Conservation (phyloP, 1,140 invertebrate species). For the Oscheius sp. region DNA sequence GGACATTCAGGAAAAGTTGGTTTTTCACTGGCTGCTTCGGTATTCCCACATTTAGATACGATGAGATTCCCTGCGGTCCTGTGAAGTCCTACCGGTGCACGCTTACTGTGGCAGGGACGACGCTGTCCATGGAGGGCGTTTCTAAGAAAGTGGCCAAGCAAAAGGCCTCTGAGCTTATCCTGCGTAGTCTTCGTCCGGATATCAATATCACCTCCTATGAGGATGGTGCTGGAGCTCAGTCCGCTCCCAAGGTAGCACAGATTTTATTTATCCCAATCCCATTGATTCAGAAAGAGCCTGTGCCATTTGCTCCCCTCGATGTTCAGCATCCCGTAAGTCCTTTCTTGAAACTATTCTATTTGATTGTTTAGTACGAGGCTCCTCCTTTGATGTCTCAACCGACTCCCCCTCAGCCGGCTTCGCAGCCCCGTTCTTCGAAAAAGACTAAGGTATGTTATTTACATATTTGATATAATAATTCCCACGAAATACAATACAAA, state of each 20-base stretch:
- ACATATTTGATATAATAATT: not conserved
- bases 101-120: not conserved
- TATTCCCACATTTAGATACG: not conserved
- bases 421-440: not conserved
- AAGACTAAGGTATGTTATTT: not conserved
- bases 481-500: too few relatives aligned
- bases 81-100: slow-evolving; percentile 9
- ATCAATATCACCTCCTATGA: slow-evolving; percentile 14
- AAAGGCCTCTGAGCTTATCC: slow-evolving; percentile 1
- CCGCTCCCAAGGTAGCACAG: not conserved
- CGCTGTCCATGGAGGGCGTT: not conserved
- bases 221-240: not conserved
- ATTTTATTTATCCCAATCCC: not conserved
- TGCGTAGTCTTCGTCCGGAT: slow-evolving; percentile 19
- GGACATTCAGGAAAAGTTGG: slow-evolving; percentile 4
- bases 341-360: too few relatives aligned
- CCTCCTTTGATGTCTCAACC: too few relatives aligned
- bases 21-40: not conserved
- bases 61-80: not conserved
- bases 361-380: too few relatives aligned
- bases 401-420: too few relatives aligned
- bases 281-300: not conserved
- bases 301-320: not conserved
- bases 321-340: too few relatives aligned
- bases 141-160: slow-evolving; percentile 25